A percentile compares a stretch with the other conserved stretches of the same genome.
These are phyloP conservation scores for Xylocopa sonorina DNA, from an alignment of 1,140 invertebrate species.

Conservation along the genomic window DNA sequence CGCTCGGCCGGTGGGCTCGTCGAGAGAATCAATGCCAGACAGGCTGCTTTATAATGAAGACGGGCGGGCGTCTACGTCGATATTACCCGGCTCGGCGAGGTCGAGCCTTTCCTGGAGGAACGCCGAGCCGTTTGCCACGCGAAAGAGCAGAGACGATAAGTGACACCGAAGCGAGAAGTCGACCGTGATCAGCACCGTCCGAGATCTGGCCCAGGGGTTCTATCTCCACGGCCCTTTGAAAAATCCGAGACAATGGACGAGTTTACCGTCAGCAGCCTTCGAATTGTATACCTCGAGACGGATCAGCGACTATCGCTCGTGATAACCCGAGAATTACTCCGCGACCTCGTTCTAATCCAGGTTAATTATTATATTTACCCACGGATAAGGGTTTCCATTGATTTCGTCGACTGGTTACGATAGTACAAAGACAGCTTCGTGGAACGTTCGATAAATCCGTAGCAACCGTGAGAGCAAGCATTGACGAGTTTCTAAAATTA, in stretches of 20 bases:
- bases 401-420: no score
- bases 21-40: conserved; percentile 23
- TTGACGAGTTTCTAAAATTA: no score
- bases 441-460: no score
- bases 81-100: conserved; percentile 12
- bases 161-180: conserved; percentile 14
- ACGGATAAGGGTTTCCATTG: no score
- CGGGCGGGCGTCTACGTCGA: conserved; percentile 16
- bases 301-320: not conserved
- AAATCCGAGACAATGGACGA: conserved; percentile 2
- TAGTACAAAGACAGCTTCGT: no score
- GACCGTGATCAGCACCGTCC: conserved; percentile 8
- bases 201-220: not conserved
- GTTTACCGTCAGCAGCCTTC: not conserved
- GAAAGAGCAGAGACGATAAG: conserved; percentile 39
- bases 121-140: conserved; percentile 7
- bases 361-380: no score
- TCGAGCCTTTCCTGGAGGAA: conserved; percentile 23
- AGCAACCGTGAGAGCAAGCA: no score
- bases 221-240: no score
- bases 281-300: not conserved
- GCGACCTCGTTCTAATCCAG: no score
- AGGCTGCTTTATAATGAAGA: conserved; percentile 26
- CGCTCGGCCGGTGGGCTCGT: conserved; percentile 23
- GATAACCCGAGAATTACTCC: not conserved